phyloP scores from a whole-genome alignment of 2,888 invertebrate species.

The Rhimphoctona megacephalus region DNA sequence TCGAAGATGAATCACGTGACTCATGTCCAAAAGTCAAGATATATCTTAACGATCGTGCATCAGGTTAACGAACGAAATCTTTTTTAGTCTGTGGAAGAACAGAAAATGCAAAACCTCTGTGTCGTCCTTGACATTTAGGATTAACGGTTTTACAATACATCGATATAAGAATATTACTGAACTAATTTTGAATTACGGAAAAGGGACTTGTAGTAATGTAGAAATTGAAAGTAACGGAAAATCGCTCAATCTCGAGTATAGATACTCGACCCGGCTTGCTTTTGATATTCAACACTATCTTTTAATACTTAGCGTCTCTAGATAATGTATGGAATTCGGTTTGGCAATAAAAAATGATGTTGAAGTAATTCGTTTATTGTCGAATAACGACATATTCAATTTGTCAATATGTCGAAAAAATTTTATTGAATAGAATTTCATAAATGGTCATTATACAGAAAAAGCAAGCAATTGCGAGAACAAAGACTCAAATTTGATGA shows the following conservation, averaged over 20 bases:
- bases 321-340: background rate
- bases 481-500: background rate
- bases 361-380: background rate
- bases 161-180: background rate
- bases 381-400: background rate
- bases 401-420: background rate
- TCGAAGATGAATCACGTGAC: conserved; percentile 41
- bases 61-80: conserved; percentile 24
- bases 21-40: conserved; percentile 35
- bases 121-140: conserved; percentile 1
- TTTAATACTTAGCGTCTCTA: no score
- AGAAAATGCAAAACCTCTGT: background rate
- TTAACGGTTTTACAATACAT: background rate
- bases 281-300: no score
- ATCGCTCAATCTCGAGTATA: no score
- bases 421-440: background rate
- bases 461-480: background rate
- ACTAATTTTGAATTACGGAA: background rate
- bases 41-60: conserved; percentile 22
- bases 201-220: no score
- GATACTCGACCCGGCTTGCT: no score
- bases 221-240: no score
- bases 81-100: background rate
- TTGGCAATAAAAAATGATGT: background rate
- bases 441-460: background rate